Base-by-base conservation (phyloP, 1,140 invertebrate genomes). In the Scaptomyza hsui region DNA sequence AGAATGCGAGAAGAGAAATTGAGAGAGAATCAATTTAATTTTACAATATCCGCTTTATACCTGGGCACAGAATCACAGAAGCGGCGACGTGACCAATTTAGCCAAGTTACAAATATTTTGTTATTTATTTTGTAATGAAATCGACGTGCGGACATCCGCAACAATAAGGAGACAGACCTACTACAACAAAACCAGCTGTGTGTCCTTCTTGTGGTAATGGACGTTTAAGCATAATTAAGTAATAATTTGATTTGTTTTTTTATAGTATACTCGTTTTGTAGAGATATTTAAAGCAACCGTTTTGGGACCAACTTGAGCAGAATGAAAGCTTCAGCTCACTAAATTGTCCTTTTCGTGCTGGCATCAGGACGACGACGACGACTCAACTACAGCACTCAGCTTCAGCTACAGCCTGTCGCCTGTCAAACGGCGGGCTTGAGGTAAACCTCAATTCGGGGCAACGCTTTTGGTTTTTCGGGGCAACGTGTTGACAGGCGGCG, bases 11-110 rank as follows among this genome's bases (percentile, higher is more conserved):
- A 47, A 42, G 42, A 56, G 41, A 45, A 56, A 71, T 42, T 59
- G 49, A 47, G 52, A 60, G 75, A 63, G 72, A 85, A 83, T 83
- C 81, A 85, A 85, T 86, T 85, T 81, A 78, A 88, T 86, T 86
- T 86, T 86, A 88, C 81, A 86, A 86, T 88, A 86, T 88, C 81
- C 82, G 82, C 74, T 81, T 86, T 81, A 86, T 86, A 88, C 82
- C 81, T 86, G 82, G 65, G 59, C 68, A 52, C 51, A 65, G 39
- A 45, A 39, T 55, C 68, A 52, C 51, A 65, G 39, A 45, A 39
- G 10, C 55, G 9, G 57, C 63, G 81, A 86, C 81, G 81, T 86
- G 81, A 86, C 81, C 81, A 86, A 86, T 86, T 86, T 86, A 81
- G 77, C 49, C 74, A 81, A 86, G 82, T 74, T 71, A 78, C 77